A percentile compares a stretch with the other conserved stretches of the same genome.
Evolutionary conservation across 1,140 invertebrate species (phyloP).

Genomic region (Drosophila oshimai): DNA sequence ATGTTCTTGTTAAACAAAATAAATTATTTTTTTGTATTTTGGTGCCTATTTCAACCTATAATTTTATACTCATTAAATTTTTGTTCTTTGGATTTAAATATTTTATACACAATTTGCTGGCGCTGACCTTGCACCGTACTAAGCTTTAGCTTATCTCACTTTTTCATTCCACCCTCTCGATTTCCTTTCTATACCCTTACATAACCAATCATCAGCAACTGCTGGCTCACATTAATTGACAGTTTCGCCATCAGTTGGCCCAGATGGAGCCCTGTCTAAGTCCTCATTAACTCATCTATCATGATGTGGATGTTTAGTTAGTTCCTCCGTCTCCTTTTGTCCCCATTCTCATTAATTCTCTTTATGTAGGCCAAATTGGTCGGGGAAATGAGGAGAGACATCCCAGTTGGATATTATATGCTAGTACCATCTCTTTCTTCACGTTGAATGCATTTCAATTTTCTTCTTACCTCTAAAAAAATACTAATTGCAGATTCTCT

Average conservation of each 20-base stretch:
- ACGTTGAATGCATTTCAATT: constrained; percentile 41
- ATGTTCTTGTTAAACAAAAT: too few relatives aligned
- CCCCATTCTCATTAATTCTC: constrained; percentile 22
- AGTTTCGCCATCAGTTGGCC: constrained; percentile 39
- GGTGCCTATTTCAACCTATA: too few relatives aligned
- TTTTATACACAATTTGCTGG: constrained; percentile 7
- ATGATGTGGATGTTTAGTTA: constrained; percentile 33
- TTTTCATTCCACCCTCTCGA: not conserved
- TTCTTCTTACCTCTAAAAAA: constrained; percentile 33
- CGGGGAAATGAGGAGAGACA: not conserved
- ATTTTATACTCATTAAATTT: too few relatives aligned
- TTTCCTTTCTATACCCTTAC: not conserved
- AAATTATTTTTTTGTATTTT: too few relatives aligned
- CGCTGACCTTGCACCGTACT: constrained; percentile 5
- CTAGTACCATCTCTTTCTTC: not conserved
- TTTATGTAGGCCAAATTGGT: constrained; percentile 48
- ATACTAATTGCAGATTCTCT: constrained; percentile 37
- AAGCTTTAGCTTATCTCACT: not conserved
- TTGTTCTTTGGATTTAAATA: not conserved
- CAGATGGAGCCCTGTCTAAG: constrained; percentile 12
- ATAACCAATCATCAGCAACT: constrained; percentile 29
- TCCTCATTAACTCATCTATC: constrained; percentile 58
- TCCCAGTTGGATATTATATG: constrained; percentile 26
- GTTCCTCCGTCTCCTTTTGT: not conserved
- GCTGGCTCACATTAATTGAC: constrained; percentile 50